These are phyloP conservation scores for Pelmatolapia mariae DNA, from an alignment of 2,113 vertebrate genomes.

Conservation along the genomic window DNA sequence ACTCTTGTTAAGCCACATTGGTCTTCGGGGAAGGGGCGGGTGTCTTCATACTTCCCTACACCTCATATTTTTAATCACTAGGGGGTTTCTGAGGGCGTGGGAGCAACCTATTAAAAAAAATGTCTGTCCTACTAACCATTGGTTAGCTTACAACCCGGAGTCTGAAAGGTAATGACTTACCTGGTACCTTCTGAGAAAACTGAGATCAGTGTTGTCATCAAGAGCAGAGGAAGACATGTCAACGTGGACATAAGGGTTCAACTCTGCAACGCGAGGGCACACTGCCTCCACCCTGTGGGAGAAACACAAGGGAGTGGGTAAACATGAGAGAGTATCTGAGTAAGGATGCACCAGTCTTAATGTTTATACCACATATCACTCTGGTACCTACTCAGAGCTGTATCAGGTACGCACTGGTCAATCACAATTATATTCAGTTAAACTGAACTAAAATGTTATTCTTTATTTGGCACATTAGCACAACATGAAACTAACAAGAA, in stretches of 20 bases:
- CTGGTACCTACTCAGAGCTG: neutral
- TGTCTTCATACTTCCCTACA: neutral
- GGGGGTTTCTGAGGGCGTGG: neutral
- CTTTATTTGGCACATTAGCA: neutral
- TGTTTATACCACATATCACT: neutral
- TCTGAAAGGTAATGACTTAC: constrained; percentile 44
- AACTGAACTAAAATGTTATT: neutral
- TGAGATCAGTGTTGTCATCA: constrained; percentile 82
- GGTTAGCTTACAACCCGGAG: neutral
- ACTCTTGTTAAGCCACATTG: neutral
- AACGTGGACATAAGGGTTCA: constrained; percentile 94
- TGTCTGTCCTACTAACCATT: neutral
- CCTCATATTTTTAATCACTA: neutral
- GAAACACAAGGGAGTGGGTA: neutral
- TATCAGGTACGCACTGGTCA: neutral
- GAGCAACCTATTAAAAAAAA: neutral
- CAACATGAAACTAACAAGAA: neutral
- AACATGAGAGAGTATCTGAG: neutral
- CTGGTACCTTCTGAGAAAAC: constrained; percentile 87
- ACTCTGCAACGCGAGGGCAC: constrained; percentile 81
- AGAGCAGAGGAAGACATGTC: constrained; percentile 76
- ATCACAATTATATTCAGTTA: neutral
- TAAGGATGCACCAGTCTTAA: neutral
- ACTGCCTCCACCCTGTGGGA: constrained; percentile 82
- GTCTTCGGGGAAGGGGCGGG: neutral